phyloP scores from a whole-genome alignment of 2,113 vertebrate species.

The Anolis carolinensis region DNA sequence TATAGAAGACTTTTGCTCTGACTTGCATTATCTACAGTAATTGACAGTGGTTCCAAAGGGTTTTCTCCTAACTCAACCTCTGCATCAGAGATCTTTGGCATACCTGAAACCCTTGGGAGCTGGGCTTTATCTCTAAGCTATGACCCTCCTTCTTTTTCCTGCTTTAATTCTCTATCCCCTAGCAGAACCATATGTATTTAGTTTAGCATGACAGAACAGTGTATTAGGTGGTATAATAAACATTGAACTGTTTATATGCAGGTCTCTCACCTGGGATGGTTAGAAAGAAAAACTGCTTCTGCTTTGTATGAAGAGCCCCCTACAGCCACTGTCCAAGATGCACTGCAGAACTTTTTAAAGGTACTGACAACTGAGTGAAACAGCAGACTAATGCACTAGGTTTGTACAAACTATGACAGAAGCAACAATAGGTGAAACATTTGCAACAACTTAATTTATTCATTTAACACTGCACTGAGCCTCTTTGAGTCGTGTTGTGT shows the following conservation, averaged over 20 bases:
- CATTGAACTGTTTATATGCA: conserved; percentile 49
- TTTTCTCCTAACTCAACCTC: background rate
- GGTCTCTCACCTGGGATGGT: conserved; percentile 87
- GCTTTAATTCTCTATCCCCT: background rate
- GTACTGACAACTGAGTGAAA: conserved; percentile 49
- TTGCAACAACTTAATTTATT: background rate
- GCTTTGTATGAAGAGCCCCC: conserved; percentile 83
- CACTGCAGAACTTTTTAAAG: conserved; percentile 89
- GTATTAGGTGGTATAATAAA: background rate
- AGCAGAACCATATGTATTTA: background rate
- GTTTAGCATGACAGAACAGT: background rate
- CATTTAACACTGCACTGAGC: too few species aligned
- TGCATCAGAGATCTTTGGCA: background rate
- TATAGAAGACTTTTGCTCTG: background rate
- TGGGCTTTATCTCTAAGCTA: background rate
- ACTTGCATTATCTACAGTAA: background rate
- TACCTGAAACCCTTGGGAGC: background rate
- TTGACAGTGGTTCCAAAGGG: too few species aligned
- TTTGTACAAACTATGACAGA: accelerated
- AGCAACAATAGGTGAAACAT: accelerated
- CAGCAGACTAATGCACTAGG: accelerated
- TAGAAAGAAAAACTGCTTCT: conserved; percentile 87
- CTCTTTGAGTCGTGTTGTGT: background rate
- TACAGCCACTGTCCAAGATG: conserved; percentile 83
- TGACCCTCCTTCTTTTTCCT: background rate